Evolutionary conservation across 2,888 invertebrate species (phyloP), one percentile per base, ranked within the genome.

Genomic region (Pegoplata infirma): DNA sequence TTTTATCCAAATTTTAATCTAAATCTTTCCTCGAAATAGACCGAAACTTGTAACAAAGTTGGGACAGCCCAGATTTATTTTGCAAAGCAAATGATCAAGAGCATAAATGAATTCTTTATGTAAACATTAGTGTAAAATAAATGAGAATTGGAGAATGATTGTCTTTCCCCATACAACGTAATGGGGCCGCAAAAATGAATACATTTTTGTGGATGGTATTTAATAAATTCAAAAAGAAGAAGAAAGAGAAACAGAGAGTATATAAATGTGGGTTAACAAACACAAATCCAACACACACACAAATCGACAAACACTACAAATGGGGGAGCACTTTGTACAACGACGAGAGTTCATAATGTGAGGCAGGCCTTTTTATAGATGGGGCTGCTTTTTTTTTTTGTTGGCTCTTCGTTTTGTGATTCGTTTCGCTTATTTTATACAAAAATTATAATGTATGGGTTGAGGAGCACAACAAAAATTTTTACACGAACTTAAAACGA

Each of bases 181-280:
- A 61, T 79, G 75, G 75, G 61, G 75, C 71, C 66, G 51, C 59
- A 51, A 53, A 75, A 79, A 79, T 79, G 75, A 79, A 67, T 75
- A 21, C 49, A 23, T 61, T n/a, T 56, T 61, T 79, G 79, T 79
- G 79, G 79, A 75, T 63, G 56, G 49, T 71, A 69, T 76, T 76
- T 40, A 3, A 23, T 14, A 58, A 19, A n/a, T 40, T 40, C n/a
- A 40, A 28, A 56, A 49, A 12, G n/a, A 0, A 19, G 5, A 51
- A 64, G 49, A 40, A 5, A 14, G 16, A 4, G 7, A 32, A 2
- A 36, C 2, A 32, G 63, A 69, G 69, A 32, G 16, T 28, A 21
- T 21, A 16, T 25, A 4, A 63, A 63, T 51, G 25, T 63, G 55
- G 51, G 66, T 40, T 55, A 67, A 49, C 16, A n/a, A n/a, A n/a